phyloP scores from a whole-genome alignment of 2,888 invertebrate species.

The Flexamia atlantica region DNA sequence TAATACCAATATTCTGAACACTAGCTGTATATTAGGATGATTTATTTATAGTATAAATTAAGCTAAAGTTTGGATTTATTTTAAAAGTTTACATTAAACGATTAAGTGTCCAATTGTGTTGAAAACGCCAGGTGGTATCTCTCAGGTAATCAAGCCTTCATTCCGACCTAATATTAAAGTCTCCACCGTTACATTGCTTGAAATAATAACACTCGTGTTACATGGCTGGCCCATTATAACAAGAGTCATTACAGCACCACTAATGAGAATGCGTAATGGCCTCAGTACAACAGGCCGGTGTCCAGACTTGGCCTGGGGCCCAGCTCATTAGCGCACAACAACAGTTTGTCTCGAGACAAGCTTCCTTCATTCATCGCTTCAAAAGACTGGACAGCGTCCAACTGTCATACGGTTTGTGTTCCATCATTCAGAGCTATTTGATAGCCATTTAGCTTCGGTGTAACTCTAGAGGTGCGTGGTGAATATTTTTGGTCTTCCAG shows the following conservation, averaged over 20 bases:
- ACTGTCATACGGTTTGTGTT: neutral
- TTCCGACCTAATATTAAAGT: neutral
- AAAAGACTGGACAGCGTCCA: neutral
- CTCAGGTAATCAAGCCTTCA: neutral
- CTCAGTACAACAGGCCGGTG: conserved; percentile 1
- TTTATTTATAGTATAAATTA: too few relatives aligned
- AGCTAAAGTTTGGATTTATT: too few relatives aligned
- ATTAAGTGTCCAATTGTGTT: too few relatives aligned
- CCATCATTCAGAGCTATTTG: neutral
- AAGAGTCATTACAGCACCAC: neutral
- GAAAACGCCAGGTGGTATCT: neutral
- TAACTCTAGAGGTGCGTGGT: too few relatives aligned
- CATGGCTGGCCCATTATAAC: neutral
- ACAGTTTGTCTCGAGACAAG: conserved; percentile 29
- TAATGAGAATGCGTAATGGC: conserved; percentile 11
- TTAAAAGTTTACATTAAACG: too few relatives aligned
- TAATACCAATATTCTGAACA: too few relatives aligned
- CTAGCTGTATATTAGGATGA: too few relatives aligned
- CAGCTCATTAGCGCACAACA: conserved; percentile 26
- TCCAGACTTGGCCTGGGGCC: conserved; percentile 3
- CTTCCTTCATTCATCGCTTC: neutral
- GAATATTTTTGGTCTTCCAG: too few relatives aligned
- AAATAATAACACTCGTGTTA: neutral
- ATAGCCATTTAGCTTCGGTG: neutral
- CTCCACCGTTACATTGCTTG: neutral